Conservation (phyloP, 2,888 invertebrate genomes). For the Trilocha varians region DNA sequence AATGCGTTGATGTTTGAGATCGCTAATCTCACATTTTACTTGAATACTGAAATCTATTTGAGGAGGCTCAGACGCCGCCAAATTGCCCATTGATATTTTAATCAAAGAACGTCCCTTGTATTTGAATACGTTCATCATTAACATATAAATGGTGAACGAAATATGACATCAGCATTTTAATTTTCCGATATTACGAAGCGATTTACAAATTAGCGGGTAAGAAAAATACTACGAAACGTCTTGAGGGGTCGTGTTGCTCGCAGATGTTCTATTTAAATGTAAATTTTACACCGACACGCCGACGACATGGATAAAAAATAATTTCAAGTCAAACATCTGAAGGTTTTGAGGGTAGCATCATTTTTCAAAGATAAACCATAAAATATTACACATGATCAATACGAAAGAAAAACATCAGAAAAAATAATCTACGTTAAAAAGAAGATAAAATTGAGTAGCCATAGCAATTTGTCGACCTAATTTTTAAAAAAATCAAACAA, state of each 20-base stretch:
- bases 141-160: constrained; percentile 69
- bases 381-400: not conserved
- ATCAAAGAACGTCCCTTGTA: constrained; percentile 46
- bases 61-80: constrained; percentile 34
- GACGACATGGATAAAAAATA: constrained; percentile 60
- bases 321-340: constrained; percentile 28
- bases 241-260: constrained; percentile 62
- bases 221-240: constrained; percentile 58
- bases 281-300: constrained; percentile 59
- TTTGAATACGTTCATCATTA: constrained; percentile 47
- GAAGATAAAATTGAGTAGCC: too few species aligned
- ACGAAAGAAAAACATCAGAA: not conserved
- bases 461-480: too few species aligned
- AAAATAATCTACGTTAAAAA: not conserved
- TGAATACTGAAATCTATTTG: not conserved
- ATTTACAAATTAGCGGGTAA: constrained; percentile 73
- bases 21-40: constrained; percentile 6
- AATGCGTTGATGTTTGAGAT: constrained; percentile 12
- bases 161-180: constrained; percentile 74
- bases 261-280: constrained; percentile 74
- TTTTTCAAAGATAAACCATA: not conserved
- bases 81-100: constrained; percentile 70
- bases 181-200: constrained; percentile 70
- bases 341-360: not conserved
- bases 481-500: too few species aligned